A percentile compares a stretch with the other conserved stretches of the same genome.
These are phyloP conservation scores for Parnassius glacialis DNA, from an alignment of 2,888 invertebrate genomes.

Conservation along the genomic window DNA sequence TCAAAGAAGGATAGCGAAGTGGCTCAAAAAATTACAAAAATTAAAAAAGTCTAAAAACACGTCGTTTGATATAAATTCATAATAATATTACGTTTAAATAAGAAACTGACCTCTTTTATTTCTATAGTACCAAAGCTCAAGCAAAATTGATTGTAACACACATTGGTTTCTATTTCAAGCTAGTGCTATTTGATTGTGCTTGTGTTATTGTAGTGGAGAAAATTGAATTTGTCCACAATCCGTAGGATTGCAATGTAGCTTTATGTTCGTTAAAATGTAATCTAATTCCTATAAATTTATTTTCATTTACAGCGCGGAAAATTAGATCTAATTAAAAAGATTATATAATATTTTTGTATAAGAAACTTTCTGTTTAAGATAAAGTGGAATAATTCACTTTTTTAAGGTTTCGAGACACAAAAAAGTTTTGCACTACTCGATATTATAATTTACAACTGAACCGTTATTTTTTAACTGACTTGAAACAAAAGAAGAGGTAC, in stretches of 20 bases:
- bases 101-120: not conserved
- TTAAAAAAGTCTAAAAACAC: too few species aligned
- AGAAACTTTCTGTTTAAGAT: too few species aligned
- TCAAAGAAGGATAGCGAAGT: too few species aligned
- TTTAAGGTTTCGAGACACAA: too few species aligned
- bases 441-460: too few species aligned
- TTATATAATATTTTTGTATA: not conserved
- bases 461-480: too few species aligned
- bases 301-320: conserved; percentile 2
- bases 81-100: not conserved
- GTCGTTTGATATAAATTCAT: too few species aligned
- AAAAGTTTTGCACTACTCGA: too few species aligned
- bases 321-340: not conserved
- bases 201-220: conserved; percentile 66
- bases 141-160: conserved; percentile 9
- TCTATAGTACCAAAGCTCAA: conserved; percentile 2
- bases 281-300: conserved; percentile 8
- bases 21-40: too few species aligned
- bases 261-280: conserved; percentile 14
- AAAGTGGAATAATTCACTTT: too few species aligned
- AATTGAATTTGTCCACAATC: conserved; percentile 78
- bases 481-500: too few species aligned
- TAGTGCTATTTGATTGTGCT: conserved; percentile 39
- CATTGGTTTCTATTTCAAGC: conserved; percentile 16
- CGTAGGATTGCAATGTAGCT: conserved; percentile 58